These are phyloP conservation scores for Chionoecetes opilio DNA, from an alignment of 1,140 invertebrate genomes.

Conservation along the genomic window DNA sequence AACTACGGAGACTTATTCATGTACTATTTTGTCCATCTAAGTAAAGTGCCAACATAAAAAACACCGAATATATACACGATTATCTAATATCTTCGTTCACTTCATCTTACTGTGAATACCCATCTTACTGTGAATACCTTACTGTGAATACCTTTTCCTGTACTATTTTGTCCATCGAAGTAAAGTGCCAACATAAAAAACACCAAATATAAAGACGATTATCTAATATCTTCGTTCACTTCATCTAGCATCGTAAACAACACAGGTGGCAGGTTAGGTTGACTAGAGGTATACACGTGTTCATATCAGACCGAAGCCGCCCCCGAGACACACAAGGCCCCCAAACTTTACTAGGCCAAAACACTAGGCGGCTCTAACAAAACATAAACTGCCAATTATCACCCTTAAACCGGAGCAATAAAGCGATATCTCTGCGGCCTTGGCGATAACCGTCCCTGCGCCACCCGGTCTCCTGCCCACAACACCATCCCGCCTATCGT, in stretches of 20 bases:
- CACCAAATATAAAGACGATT: not conserved
- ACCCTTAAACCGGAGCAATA: constrained; percentile 51
- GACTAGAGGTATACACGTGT: not conserved
- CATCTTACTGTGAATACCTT: too few species aligned
- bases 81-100: too few species aligned
- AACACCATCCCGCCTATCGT: constrained; percentile 66
- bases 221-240: too few species aligned
- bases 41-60: not conserved
- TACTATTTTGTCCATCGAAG: not conserved
- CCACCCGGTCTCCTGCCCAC: constrained; percentile 36
- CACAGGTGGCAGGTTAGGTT: not conserved
- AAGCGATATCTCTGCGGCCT: constrained; percentile 57
- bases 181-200: not conserved
- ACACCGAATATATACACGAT: not conserved
- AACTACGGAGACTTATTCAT: not conserved
- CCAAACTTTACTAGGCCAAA: not conserved
- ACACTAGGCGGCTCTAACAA: constrained; percentile 7
- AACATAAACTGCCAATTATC: constrained; percentile 63
- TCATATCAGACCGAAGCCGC: constrained; percentile 29
- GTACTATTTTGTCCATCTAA: not conserved
- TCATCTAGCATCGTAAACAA: not conserved
- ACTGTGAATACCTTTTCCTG: not conserved
- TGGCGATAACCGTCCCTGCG: not conserved
- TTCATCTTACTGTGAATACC: too few species aligned
- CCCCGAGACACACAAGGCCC: not conserved